Percentiles rank a stretch among this genome's conserved stretches.
Evolutionary conservation across 2,113 vertebrate genomes (phyloP).

Genomic region (Lycocorax pyrrhopterus): DNA sequence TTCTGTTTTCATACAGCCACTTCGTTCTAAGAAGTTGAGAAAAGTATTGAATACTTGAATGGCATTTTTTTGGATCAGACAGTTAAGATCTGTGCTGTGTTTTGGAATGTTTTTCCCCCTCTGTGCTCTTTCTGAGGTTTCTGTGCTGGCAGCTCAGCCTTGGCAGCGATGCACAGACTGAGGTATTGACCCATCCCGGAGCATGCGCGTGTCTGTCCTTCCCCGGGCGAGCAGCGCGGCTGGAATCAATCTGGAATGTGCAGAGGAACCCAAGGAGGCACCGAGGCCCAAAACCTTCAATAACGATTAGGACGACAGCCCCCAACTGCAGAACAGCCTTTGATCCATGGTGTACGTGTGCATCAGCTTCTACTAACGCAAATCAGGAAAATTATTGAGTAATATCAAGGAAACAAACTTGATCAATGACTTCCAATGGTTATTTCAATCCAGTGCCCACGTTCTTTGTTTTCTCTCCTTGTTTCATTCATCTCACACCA

Average conservation of each 20-base stretch:
- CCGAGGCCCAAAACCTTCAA: not conserved
- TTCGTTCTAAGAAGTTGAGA: not conserved
- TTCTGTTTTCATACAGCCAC: rapidly evolving
- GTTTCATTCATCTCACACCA: not conserved
- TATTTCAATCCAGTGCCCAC: not conserved
- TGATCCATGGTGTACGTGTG: rapidly evolving
- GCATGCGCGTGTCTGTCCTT: not conserved
- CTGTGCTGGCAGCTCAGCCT: not conserved
- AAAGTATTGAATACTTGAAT: not conserved
- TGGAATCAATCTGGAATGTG: not conserved
- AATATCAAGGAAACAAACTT: not conserved
- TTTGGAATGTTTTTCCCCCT: not conserved
- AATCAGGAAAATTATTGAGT: not conserved
- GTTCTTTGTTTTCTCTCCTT: not conserved
- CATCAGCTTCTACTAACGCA: not conserved
- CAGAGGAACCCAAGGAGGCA: not conserved
- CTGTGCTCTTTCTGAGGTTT: not conserved
- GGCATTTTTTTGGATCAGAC: not conserved
- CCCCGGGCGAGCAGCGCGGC: not conserved
- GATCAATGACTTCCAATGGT: not conserved
- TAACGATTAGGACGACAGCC: not conserved
- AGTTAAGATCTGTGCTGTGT: not conserved
- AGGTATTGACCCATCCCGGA: not conserved
- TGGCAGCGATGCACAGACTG: not conserved
- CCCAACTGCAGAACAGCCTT: not conserved